Percentiles rank a stretch among this genome's conserved stretches.
phyloP scores from a whole-genome alignment of 2,113 vertebrate genomes.

The Sus scrofa region T2T-Sscrofa CM000820.6:61562001-61562500 shows the following conservation, averaged over 20 bases:
- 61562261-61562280: background rate
- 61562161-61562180: background rate
- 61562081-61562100: background rate
- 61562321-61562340: slow-evolving; percentile 77
- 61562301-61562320: slow-evolving; percentile 77
- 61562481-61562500: background rate
- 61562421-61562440: slow-evolving; percentile 80
- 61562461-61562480: slow-evolving; percentile 74
- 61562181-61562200: background rate
- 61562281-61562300: slow-evolving; percentile 62
- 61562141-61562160: background rate
- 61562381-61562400: slow-evolving; percentile 83
- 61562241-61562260: background rate
- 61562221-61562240: background rate
- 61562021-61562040: background rate
- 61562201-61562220: background rate
- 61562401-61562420: slow-evolving; percentile 89
- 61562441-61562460: slow-evolving; percentile 73
- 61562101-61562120: background rate
- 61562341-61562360: slow-evolving; percentile 80
- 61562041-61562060: background rate
- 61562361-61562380: slow-evolving; percentile 84
- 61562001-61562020: background rate
- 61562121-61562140: background rate
- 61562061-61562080: background rate